Evolutionary conservation across 2,888 invertebrate species (phyloP).

Genomic region (Vanessa cardui): DNA sequence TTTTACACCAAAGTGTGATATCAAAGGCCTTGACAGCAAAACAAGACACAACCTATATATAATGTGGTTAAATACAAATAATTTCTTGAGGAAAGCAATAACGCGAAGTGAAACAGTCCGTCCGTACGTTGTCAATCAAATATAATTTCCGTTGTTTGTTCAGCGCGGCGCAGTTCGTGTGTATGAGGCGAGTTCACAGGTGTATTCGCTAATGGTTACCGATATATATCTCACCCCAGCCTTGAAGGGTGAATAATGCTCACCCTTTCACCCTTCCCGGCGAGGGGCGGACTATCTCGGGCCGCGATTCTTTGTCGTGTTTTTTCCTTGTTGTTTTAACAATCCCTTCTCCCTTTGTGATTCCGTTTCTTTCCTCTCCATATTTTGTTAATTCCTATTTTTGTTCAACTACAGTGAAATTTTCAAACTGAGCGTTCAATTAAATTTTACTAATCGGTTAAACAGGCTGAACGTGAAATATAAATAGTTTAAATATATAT

Average conservation of each 20-base stretch:
- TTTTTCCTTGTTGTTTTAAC: slow-evolving; percentile 25
- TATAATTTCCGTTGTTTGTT: background rate
- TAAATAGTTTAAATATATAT: too few relatives aligned
- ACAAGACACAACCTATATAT: too few relatives aligned
- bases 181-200: slow-evolving; percentile 27
- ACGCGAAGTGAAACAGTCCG: background rate
- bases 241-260: slow-evolving; percentile 2
- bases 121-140: background rate
- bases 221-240: slow-evolving; percentile 23
- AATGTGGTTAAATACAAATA: background rate
- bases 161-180: background rate
- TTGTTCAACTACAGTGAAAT: background rate
- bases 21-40: too few relatives aligned
- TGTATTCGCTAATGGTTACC: slow-evolving; percentile 27
- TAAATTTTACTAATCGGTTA: background rate
- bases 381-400: background rate
- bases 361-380: background rate
- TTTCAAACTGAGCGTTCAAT: background rate
- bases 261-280: slow-evolving; percentile 15
- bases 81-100: background rate
- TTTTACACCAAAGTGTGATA: too few relatives aligned
- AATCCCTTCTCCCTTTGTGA: slow-evolving; percentile 13
- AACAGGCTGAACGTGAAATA: background rate
- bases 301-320: slow-evolving; percentile 12
- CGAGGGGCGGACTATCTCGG: slow-evolving; percentile 4